Evolutionary conservation across 2,113 vertebrate genomes (phyloP).

Genomic region (Nymphicus hollandicus): DNA sequence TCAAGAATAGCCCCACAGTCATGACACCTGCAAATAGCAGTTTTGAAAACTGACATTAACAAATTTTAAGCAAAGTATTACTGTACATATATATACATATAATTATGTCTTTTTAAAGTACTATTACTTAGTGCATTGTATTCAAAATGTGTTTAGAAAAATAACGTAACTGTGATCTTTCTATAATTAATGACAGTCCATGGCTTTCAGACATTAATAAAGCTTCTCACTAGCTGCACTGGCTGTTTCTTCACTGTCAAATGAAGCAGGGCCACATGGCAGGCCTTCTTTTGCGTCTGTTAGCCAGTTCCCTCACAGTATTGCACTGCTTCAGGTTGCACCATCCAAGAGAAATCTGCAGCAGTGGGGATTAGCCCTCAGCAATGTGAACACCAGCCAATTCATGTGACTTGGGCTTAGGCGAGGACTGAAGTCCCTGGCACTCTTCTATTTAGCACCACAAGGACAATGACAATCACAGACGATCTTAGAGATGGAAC

Average conservation of each 20-base stretch:
- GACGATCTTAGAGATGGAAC: neutral
- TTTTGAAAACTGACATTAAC: neutral
- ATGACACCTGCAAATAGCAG: conserved; percentile 81
- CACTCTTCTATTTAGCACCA: neutral
- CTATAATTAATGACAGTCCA: neutral
- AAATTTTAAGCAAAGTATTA: neutral
- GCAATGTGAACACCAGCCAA: neutral
- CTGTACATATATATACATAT: neutral
- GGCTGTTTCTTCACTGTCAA: neutral
- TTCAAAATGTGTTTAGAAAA: neutral
- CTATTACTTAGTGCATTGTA: neutral
- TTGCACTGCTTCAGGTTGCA: neutral
- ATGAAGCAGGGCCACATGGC: neutral
- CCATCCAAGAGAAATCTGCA: neutral
- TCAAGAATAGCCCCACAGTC: conserved; percentile 96
- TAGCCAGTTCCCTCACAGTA: neutral
- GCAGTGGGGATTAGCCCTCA: neutral
- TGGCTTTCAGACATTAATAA: neutral
- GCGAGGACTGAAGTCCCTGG: neutral
- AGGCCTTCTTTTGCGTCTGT: neutral
- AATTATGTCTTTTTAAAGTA: neutral
- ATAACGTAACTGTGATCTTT: neutral
- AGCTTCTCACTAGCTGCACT: neutral
- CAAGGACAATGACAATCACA: neutral
- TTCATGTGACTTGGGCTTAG: fast-evolving